Conservation (phyloP, 2,797 vertebrate species). For the Brachyrhaphis roseni region DNA sequence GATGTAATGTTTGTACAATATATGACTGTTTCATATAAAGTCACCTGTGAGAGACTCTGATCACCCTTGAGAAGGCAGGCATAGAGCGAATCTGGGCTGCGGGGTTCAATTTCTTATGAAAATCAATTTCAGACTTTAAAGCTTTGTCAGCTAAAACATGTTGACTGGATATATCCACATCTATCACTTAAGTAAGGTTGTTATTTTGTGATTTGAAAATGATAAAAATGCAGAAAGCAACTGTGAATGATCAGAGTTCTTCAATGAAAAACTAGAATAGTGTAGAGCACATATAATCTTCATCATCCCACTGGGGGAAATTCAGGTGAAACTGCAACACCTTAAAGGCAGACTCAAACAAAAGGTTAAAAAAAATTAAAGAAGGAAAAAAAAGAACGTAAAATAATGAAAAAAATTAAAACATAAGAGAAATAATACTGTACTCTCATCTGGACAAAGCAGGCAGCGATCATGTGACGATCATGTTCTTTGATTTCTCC, state of each 20-base stretch:
- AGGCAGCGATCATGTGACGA: background rate
- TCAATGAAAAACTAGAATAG: too few relatives aligned
- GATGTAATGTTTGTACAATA: conserved; percentile 84
- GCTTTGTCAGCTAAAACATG: background rate
- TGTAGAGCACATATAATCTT: background rate
- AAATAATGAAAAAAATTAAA: too few relatives aligned
- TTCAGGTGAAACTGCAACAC: background rate
- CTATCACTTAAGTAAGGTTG: background rate
- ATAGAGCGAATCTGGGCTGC: conserved; percentile 54
- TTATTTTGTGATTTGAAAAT: background rate
- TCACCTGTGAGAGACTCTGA: conserved; percentile 70
- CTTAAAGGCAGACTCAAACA: background rate
- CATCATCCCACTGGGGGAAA: background rate
- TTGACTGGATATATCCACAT: background rate
- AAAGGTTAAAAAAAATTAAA: too few relatives aligned
- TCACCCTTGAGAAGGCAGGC: conserved; percentile 72
- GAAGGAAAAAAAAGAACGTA: too few relatives aligned
- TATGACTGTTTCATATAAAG: conserved; percentile 78
- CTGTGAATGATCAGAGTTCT: too few relatives aligned
- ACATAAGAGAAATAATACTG: too few relatives aligned
- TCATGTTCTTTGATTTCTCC: background rate
- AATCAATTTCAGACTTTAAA: background rate
- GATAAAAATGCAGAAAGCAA: background rate
- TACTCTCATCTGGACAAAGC: too few relatives aligned
- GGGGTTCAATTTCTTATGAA: conserved; percentile 9